Percentiles rank a stretch among this genome's conserved stretches.
Conservation (phyloP, 2,888 invertebrate genomes). For the Taenaris catops region DNA sequence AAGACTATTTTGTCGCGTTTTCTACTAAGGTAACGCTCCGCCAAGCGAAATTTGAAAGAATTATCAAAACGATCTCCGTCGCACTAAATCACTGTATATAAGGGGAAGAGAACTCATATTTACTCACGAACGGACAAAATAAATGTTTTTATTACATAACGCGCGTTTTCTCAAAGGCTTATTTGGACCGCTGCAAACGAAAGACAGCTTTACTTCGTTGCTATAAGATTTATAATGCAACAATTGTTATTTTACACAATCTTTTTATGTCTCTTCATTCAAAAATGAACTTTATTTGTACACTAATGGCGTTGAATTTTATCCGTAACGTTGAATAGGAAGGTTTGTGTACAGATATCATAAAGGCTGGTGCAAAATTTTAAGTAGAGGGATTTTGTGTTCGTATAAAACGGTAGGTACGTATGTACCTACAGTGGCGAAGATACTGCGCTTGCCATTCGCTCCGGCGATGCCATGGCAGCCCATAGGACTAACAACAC, state of each 20-base stretch:
- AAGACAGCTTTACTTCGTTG: conserved; percentile 31
- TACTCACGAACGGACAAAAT: conserved; percentile 76
- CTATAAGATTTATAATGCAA: conserved; percentile 38
- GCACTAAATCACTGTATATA: conserved; percentile 77
- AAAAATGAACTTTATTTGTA: conserved; percentile 31
- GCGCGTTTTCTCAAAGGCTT: conserved; percentile 72
- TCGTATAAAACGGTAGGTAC: conserved; percentile 36
- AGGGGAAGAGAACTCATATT: conserved; percentile 73
- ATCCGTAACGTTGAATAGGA: conserved; percentile 36
- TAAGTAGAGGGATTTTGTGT: conserved; percentile 73
- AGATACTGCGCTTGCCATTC: no score
- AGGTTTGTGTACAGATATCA: conserved; percentile 55
- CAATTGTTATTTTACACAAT: conserved; percentile 25
- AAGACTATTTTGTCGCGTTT: conserved; percentile 51
- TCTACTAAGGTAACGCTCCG: conserved; percentile 71
- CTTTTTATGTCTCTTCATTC: conserved; percentile 24
- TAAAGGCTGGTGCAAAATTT: conserved; percentile 72
- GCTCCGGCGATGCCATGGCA: no score
- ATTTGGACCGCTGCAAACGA: conserved; percentile 32
- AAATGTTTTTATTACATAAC: conserved; percentile 79
- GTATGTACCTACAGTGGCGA: no score
- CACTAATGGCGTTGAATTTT: conserved; percentile 34
- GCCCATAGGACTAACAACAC: no score
- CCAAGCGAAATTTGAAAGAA: conserved; percentile 73
- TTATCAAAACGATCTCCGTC: conserved; percentile 76